Evolutionary conservation across 1,140 invertebrate genomes (phyloP).

Genomic region (Oncopodura yosiiana): DNA sequence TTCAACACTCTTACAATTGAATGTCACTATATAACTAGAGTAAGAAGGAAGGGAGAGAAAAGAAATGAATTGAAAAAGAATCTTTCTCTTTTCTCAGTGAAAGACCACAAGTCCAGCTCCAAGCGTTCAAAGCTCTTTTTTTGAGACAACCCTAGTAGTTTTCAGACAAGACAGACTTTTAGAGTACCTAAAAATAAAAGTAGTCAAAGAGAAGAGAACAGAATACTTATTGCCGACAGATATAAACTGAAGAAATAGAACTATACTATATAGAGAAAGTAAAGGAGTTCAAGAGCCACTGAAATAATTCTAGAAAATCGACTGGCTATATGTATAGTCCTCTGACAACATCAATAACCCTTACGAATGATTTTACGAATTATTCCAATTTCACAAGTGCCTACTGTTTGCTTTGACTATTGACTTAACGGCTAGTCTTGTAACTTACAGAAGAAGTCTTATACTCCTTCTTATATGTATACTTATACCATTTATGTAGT

Average conservation of each 20-base stretch:
- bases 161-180: too few species aligned
- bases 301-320: constrained; percentile 15
- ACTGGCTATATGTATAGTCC: constrained; percentile 3
- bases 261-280: background rate
- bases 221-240: constrained; percentile 5
- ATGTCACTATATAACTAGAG: too few species aligned
- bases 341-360: constrained; percentile 24
- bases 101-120: too few species aligned
- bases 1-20: too few species aligned
- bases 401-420: constrained; percentile 17
- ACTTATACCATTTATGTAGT: background rate
- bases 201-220: constrained; percentile 10
- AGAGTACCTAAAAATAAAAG: too few species aligned
- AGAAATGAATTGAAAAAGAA: too few species aligned
- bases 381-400: constrained; percentile 30
- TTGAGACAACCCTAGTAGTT: too few species aligned
- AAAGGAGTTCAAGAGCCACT: constrained; percentile 4
- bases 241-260: constrained; percentile 8
- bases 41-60: too few species aligned
- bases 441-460: background rate
- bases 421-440: constrained; percentile 5
- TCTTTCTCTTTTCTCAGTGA: too few species aligned
- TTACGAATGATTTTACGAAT: constrained; percentile 26
- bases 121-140: too few species aligned
- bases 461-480: background rate